Evolutionary conservation across 2,797 vertebrate species (phyloP), one percentile per base, ranked within the genome.

Genomic region (Diglossa cyanea): DNA sequence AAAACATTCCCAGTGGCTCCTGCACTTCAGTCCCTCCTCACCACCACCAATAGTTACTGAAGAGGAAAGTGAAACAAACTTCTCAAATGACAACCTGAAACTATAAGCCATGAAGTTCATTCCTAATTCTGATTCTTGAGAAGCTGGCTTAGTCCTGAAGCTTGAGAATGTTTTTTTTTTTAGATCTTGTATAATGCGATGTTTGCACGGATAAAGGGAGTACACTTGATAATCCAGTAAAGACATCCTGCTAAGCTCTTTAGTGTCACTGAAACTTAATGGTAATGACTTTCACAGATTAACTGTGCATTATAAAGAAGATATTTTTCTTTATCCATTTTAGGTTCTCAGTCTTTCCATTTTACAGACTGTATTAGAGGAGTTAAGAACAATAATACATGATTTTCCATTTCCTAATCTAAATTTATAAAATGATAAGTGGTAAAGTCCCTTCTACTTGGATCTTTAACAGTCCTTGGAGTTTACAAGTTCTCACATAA

Each of bases 161-260:
- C 54, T 60, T 17, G 11, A 71, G 50, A 77, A 57, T 37, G 45
- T 26, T 71, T 45, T 20, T 33, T 35, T 70, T 53, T 71, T 45
- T 10, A 58, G 71, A 62, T 62, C 65, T 61, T 60, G 40, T 62
- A 47, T 89, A 94, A 94, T 60, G 75, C 0, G 3, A 80, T 94
- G 85, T 86, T 93, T 93, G 91, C 54, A 45, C 2, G 82, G 84
- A 93, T 93, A 95, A 95, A 74, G 39, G 66, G 72, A 67, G 58
- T 62, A 60, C 65, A 50, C 58, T 80, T 53, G 78, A 73, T 92
- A 95, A 97, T 87, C 92, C 91, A 77, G 65, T 61, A 48, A 95
- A 89, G 92, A 83, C 68, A 83, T 75, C 65, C 89, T 62, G 44
- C 86, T 94, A 95, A 96, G 72, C 78, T 92, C 94, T 90, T 96